These are phyloP conservation scores for Ancistrus triradiatus DNA, from an alignment of 2,113 vertebrate species.

Conservation along the genomic window DNA sequence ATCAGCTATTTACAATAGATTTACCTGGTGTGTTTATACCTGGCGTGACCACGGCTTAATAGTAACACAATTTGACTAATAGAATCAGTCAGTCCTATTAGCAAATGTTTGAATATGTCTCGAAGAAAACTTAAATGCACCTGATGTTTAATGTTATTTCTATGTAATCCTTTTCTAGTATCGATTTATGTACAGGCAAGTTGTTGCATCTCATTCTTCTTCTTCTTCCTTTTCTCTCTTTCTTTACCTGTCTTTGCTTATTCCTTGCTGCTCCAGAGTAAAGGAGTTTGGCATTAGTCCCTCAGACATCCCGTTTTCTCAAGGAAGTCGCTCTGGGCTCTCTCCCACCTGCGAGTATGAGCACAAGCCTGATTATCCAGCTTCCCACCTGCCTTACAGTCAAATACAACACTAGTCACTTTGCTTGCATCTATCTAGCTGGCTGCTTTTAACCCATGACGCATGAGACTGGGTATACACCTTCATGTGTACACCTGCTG, in stretches of 20 bases:
- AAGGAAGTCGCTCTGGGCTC: slow-evolving; percentile 91
- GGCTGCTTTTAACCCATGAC: slow-evolving; percentile 4
- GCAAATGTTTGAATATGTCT: too few relatives aligned
- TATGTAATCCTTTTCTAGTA: too few relatives aligned
- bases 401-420: slow-evolving; percentile 13
- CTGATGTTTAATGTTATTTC: too few relatives aligned
- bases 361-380: slow-evolving; percentile 79
- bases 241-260: slow-evolving; percentile 59
- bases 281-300: slow-evolving; percentile 99
- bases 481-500: slow-evolving; percentile 1
- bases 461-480: slow-evolving; percentile 7
- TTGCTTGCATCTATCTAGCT: background rate
- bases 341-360: slow-evolving; percentile 97
- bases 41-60: too few relatives aligned
- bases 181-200: too few relatives aligned
- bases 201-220: slow-evolving; percentile 47
- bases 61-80: too few relatives aligned
- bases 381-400: slow-evolving; percentile 64
- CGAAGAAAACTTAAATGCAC: too few relatives aligned
- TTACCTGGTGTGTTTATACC: too few relatives aligned
- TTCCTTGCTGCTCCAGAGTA: slow-evolving; percentile 87
- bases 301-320: slow-evolving; percentile 98
- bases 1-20: too few relatives aligned
- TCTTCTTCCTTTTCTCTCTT: slow-evolving; percentile 42
- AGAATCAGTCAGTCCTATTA: too few relatives aligned